Percentiles rank a stretch among this genome's conserved stretches.
phyloP scores from a whole-genome alignment of 2,888 invertebrate genomes.

The Calephelis perditalis region DNA sequence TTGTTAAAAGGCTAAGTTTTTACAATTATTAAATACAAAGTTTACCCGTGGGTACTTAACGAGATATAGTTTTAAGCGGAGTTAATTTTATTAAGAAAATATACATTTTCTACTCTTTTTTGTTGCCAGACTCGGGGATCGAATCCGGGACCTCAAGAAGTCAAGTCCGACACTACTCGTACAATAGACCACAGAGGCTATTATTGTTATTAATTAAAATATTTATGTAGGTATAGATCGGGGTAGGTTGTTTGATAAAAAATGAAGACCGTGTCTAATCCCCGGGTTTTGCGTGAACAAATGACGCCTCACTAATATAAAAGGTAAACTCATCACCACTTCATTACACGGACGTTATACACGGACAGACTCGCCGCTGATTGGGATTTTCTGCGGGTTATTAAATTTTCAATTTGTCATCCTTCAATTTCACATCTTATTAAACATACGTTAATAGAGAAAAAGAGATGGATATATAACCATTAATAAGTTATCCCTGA shows the following conservation, averaged over 20 bases:
- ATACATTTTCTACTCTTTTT: too few relatives aligned
- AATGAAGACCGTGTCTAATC: slow-evolving; percentile 18
- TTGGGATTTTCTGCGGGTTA: slow-evolving; percentile 14
- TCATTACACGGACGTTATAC: slow-evolving; percentile 33
- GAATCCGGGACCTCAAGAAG: too few relatives aligned
- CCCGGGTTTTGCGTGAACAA: slow-evolving; percentile 12
- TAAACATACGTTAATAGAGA: background rate
- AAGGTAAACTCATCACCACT: slow-evolving; percentile 33
- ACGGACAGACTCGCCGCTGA: slow-evolving; percentile 11
- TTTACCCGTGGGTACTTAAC: too few relatives aligned
- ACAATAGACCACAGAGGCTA: too few relatives aligned
- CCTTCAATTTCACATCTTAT: background rate
- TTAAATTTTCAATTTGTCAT: slow-evolving; percentile 5
- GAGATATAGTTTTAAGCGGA: too few relatives aligned
- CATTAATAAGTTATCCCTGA: too few relatives aligned
- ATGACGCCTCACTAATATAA: slow-evolving; percentile 28
- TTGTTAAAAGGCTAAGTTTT: too few relatives aligned
- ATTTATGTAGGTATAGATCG: background rate
- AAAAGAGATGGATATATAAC: too few relatives aligned
- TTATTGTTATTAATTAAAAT: background rate
- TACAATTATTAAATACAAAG: too few relatives aligned
- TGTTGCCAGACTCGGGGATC: too few relatives aligned
- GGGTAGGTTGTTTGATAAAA: background rate
- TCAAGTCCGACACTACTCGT: too few relatives aligned
- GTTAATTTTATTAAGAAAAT: too few relatives aligned